A percentile compares a stretch with the other conserved stretches of the same genome.
These are phyloP conservation scores for Characodon lateralis DNA, from an alignment of 2,797 vertebrate species.

Conservation along the genomic window DNA sequence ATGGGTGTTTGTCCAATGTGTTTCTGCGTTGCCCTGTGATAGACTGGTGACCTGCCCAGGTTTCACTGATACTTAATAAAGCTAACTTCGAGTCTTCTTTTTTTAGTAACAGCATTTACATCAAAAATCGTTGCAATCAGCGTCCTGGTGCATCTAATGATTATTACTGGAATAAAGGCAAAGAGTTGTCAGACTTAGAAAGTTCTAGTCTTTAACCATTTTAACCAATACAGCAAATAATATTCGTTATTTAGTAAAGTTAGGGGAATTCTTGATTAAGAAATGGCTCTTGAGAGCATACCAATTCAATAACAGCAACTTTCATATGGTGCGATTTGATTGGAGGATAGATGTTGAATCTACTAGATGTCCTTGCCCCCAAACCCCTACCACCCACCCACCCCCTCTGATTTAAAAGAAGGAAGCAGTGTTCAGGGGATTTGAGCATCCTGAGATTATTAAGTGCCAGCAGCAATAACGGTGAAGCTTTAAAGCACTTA, in stretches of 20 bases:
- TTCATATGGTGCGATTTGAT: constrained; percentile 45
- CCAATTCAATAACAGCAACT: constrained; percentile 45
- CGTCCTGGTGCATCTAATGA: too few relatives aligned
- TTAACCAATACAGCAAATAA: not conserved
- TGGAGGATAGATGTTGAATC: constrained; percentile 32
- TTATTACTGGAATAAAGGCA: too few relatives aligned
- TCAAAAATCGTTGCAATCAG: too few relatives aligned
- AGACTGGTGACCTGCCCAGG: too few relatives aligned
- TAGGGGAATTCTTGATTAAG: constrained; percentile 16
- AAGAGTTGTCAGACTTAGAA: too few relatives aligned
- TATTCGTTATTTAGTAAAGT: constrained; percentile 5
- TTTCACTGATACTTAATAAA: too few relatives aligned
- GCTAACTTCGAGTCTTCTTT: too few relatives aligned
- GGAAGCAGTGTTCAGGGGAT: constrained; percentile 47
- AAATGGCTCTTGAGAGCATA: constrained; percentile 32
- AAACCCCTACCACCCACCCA: too few relatives aligned
- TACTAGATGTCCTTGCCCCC: constrained; percentile 15
- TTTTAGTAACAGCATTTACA: too few relatives aligned
- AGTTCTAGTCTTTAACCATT: too few relatives aligned
- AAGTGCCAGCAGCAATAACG: constrained; percentile 51
- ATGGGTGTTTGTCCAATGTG: not conserved
- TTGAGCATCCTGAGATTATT: constrained; percentile 19
- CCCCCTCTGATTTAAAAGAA: constrained; percentile 22
- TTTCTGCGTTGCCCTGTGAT: not conserved
- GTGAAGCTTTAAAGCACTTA: constrained; percentile 36